Base-by-base conservation (phyloP, 2,113 vertebrate genomes). In the Lycaon pictus region DNA sequence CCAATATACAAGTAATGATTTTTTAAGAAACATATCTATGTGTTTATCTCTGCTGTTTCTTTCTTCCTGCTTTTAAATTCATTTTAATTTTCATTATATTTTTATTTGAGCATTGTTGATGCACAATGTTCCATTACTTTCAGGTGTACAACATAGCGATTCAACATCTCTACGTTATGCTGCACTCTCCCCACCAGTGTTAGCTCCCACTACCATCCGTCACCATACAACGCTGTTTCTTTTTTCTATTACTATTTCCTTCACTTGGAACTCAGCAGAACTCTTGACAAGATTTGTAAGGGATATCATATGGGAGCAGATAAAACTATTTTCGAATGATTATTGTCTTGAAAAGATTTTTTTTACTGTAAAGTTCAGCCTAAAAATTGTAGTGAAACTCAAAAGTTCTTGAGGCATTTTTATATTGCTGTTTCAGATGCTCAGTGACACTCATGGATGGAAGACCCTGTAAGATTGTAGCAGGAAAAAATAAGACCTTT, bases 351-450 rank as follows among this genome's bases (percentile, higher is more conserved):
- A 51, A 29, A 80, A 89, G n/a, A 11, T 2, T 27, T 76, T 11
- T 53, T 11, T 48, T 53, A 63, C 58, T 88, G 0, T 90, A n/a
- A 88, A 88, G 4, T 58, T 69, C 19, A 77, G 56, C 63, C 20
- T 80, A 69, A 88, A 74, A 94, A 56, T 65, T 96, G 27, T 19
- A 53, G 27, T 71, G 55, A 96, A 67, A 91, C 72, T 86, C 71
- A 58, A 74, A 71, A 32, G 10, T 85, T 72, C 11, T 69, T 79
- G 23, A 23, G 20, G 11, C 29, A 74, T 4, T 2, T 15, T 22
- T 48, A n/a, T 53, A 65, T 81, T 82, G 53, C 11, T 77, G 4
- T 53, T 43, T 83, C 32, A 84, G n/a, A 55, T 29, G 51, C 7
- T 79, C 8, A 22, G 15, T 32, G 7, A 1, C 1, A 25, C 3